Base-by-base conservation (phyloP, 2,888 invertebrate genomes). In the Brenthis hecate region DNA sequence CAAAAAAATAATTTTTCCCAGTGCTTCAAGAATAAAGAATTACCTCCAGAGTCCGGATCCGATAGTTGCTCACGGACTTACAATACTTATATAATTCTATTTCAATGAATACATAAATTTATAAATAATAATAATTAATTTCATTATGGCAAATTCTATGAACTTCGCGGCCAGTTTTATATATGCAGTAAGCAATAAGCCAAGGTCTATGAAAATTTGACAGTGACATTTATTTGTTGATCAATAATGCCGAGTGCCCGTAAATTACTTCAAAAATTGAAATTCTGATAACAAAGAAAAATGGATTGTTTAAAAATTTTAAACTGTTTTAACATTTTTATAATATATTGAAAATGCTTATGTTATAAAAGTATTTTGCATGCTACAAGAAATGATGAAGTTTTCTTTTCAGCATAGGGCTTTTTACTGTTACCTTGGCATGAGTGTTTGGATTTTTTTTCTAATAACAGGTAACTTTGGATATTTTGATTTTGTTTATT, bases 381-480 rank as follows among this genome's bases (percentile, higher is more conserved):
- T 85, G 68, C 66, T 83, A 64, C 75, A 83, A 67, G 86, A 86
- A 85, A 88, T 87, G 72, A 90, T 92, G 89, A 92, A 91, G 83
- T 91, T 91, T 81, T 87, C 93, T 8, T 92, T 91, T 77, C 96
- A 96, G 81, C 96, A 96, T 82, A 94, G 96, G 80, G 96, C 97
- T 47, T 94, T 97, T 81, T 96, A 97, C 81, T 97, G 97, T 88
- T 97, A 97, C 82, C 89, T 97, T 77, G 94, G 97, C 68, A 94
- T 97, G 90, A 96, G 95, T 86, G 84, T 97, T 74, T 97, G 97
- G 97, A 96, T 67, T 19, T 67, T 67, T 67, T 67, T 67, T 62
- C 51, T 67, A 16, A 67, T 67, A 16, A 67, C 66, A 43, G 66
- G 66, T 67, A 51, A 65, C 43, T n/a, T 16, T 19, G 14, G 14